Percentiles rank a stretch among this genome's conserved stretches.
These are phyloP conservation scores for Microvelia longipes DNA, from an alignment of 1,140 invertebrate genomes.

Conservation along the genomic window DNA sequence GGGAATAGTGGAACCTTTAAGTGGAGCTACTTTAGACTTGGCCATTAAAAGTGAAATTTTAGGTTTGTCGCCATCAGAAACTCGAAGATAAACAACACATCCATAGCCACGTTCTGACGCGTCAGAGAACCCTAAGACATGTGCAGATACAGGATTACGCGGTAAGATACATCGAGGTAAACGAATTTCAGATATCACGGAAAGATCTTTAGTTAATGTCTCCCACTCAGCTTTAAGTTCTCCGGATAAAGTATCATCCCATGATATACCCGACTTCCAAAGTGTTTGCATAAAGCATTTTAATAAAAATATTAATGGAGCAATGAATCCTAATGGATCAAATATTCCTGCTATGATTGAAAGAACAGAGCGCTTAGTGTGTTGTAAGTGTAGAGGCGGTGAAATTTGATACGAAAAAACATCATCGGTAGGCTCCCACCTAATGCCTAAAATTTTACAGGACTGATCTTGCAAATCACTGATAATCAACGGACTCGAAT, in stretches of 20 bases:
- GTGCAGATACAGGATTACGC: background rate
- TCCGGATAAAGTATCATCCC: constrained; percentile 23
- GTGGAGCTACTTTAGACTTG: constrained; percentile 29
- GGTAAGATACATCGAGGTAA: background rate
- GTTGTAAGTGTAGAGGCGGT: background rate
- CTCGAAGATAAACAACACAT: constrained; percentile 20
- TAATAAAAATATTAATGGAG: constrained; percentile 17
- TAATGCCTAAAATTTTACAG: constrained; percentile 1
- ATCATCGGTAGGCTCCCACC: background rate
- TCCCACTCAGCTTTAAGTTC: background rate
- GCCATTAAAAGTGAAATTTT: constrained; percentile 22
- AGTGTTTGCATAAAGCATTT: constrained; percentile 25
- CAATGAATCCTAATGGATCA: constrained; percentile 26
- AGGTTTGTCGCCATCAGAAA: background rate
- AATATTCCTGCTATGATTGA: constrained; percentile 22
- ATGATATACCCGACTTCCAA: constrained; percentile 21
- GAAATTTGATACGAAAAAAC: background rate
- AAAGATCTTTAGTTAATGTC: background rate
- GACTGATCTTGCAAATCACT: background rate
- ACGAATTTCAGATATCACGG: background rate
- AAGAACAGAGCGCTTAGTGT: constrained; percentile 19
- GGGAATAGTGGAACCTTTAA: constrained; percentile 27
- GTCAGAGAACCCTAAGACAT: constrained; percentile 26
- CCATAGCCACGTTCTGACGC: constrained; percentile 23
- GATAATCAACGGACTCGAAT: background rate